Conservation (phyloP, 2,797 vertebrate genomes). For the Atherinosoma microstoma region DNA sequence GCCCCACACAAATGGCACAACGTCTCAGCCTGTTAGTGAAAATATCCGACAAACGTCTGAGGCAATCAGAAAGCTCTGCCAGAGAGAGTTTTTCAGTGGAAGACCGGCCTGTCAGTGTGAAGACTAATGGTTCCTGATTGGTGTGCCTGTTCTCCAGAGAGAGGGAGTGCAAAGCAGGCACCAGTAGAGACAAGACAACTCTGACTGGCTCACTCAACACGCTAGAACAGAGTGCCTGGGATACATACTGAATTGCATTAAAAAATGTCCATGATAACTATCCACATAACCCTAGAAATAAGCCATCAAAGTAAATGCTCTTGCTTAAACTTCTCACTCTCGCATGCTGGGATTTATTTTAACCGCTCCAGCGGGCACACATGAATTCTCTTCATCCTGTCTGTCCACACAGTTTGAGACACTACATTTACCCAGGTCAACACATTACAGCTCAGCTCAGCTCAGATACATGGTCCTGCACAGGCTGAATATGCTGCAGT, state of each 20-base stretch:
- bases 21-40: slow-evolving; percentile 72
- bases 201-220: slow-evolving; percentile 46
- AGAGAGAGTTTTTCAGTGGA: slow-evolving; percentile 67
- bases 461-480: slow-evolving; percentile 50
- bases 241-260: slow-evolving; percentile 3
- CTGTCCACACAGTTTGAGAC: slow-evolving; percentile 56
- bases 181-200: slow-evolving; percentile 51
- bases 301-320: slow-evolving; percentile 49
- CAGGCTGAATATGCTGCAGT: slow-evolving; percentile 46
- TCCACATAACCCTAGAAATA: slow-evolving; percentile 39
- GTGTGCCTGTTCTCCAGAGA: slow-evolving; percentile 66
- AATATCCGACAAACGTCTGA: slow-evolving; percentile 60
- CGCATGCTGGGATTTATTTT: slow-evolving; percentile 52
- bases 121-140: slow-evolving; percentile 79
- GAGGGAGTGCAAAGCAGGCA: slow-evolving; percentile 54
- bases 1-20: slow-evolving; percentile 61
- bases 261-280: slow-evolving; percentile 10
- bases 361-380: slow-evolving; percentile 37
- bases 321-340: slow-evolving; percentile 32
- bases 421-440: slow-evolving; percentile 57
- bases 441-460: slow-evolving; percentile 55
- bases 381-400: slow-evolving; percentile 43
- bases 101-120: slow-evolving; percentile 66
- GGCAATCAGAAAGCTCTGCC: slow-evolving; percentile 62
- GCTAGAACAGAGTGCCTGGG: slow-evolving; percentile 12